These are phyloP conservation scores for Tanytarsus gracilentus DNA, from an alignment of 2,888 invertebrate species.

Conservation along the genomic window DNA sequence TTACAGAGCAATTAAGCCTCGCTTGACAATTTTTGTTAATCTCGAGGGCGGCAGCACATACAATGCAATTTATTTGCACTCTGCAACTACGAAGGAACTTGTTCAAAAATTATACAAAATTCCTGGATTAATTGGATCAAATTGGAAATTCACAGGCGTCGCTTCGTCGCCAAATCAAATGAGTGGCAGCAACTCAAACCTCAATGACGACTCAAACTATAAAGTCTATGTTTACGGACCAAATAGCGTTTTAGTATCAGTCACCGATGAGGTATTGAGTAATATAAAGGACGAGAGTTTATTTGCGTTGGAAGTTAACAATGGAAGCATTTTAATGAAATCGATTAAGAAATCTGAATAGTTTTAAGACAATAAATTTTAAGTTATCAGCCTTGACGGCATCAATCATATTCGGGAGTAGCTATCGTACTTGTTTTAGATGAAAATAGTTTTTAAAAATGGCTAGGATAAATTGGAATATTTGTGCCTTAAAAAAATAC, in stretches of 20 bases:
- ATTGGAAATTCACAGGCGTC: conserved; percentile 35
- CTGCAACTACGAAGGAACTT: conserved; percentile 57
- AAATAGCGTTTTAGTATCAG: conserved; percentile 69
- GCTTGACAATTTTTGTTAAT: conserved; percentile 75
- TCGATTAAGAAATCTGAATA: conserved; percentile 33
- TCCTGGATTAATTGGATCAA: conserved; percentile 42
- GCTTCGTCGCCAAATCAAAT: conserved; percentile 36
- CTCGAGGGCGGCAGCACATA: conserved; percentile 54
- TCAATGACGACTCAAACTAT: conserved; percentile 46
- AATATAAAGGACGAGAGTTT: conserved; percentile 73
- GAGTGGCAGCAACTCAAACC: conserved; percentile 41
- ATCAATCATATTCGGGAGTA: not conserved
- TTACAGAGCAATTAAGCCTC: conserved; percentile 58
- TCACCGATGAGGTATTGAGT: conserved; percentile 76
- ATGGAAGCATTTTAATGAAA: conserved; percentile 46
- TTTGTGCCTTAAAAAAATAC: too few species aligned
- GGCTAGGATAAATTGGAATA: too few species aligned
- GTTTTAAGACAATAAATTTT: not conserved
- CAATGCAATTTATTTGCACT: conserved; percentile 72
- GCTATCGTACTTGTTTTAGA: not conserved
- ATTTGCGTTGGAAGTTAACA: conserved; percentile 53
- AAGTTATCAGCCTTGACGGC: too few species aligned
- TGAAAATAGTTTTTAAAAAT: too few species aligned
- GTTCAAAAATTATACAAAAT: conserved; percentile 54
- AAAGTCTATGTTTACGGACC: conserved; percentile 74